Percentiles rank a stretch among this genome's conserved stretches.
Evolutionary conservation across 23 tunicate genomes (phyloP).

Genomic region (Halocynthia aurantium): DNA sequence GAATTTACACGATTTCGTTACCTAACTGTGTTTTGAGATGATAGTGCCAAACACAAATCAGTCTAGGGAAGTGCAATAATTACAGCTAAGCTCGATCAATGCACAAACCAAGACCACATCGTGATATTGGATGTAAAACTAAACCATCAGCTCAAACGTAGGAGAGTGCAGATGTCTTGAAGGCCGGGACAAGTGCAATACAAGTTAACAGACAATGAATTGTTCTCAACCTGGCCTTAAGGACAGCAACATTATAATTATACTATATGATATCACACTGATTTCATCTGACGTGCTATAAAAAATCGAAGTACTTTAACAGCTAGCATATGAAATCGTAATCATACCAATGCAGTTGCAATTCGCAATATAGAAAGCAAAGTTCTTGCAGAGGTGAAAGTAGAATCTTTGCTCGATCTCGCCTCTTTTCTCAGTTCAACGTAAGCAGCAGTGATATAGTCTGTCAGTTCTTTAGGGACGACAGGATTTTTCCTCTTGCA

Average conservation of each 20-base stretch:
- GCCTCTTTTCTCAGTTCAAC: slow-evolving; percentile 98
- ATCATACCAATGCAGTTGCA: slow-evolving; percentile 89
- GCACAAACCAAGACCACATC: slow-evolving; percentile 76
- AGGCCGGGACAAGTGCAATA: slow-evolving; percentile 99
- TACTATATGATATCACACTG: neutral
- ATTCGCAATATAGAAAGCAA: slow-evolving; percentile 83
- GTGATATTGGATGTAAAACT: neutral
- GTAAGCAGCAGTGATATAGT: slow-evolving; percentile 97
- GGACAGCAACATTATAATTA: no score
- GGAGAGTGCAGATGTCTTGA: slow-evolving; percentile 20
- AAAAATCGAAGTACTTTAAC: neutral
- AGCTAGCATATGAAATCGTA: no score
- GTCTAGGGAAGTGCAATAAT: slow-evolving; percentile 99
- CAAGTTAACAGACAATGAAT: neutral
- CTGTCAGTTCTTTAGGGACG: slow-evolving; percentile 77
- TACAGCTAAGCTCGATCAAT: slow-evolving; percentile 19
- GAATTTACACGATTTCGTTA: slow-evolving; percentile 6
- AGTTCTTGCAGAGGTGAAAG: slow-evolving; percentile 97
- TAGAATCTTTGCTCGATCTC: slow-evolving; percentile 81
- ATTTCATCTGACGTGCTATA: neutral
- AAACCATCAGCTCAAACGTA: neutral
- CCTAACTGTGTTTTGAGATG: neutral
- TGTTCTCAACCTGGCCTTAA: neutral
- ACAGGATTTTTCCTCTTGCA: slow-evolving; percentile 90
- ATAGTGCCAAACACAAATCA: slow-evolving; percentile 32